Conservation (phyloP, 2,113 vertebrate genomes). For the Mus spicilegus region DNA sequence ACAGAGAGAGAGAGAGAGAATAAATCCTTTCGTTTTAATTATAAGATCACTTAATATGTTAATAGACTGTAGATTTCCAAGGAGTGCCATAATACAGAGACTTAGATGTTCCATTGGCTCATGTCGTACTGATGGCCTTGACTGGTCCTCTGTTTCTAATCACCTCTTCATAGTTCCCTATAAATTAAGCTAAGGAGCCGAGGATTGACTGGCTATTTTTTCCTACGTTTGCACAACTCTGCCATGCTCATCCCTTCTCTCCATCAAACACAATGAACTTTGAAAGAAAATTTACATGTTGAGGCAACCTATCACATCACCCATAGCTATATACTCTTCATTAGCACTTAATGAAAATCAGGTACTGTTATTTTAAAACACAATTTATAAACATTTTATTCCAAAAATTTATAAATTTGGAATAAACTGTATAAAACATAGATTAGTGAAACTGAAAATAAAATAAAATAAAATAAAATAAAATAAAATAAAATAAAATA, state of each 20-base stretch:
- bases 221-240: neutral
- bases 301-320: neutral
- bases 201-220: neutral
- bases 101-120: neutral
- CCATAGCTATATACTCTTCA: neutral
- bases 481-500: neutral
- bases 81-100: neutral
- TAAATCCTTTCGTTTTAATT: neutral
- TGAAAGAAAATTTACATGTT: neutral
- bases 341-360: neutral
- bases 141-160: neutral
- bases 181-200: neutral
- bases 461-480: neutral
- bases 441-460: neutral
- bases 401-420: neutral
- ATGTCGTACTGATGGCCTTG: neutral
- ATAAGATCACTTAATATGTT: neutral
- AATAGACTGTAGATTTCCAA: neutral
- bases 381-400: neutral
- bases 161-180: too few species aligned
- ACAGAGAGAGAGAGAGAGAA: neutral
- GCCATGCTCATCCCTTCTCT: neutral
- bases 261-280: neutral
- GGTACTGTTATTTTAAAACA: neutral
- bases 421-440: slow-evolving; percentile 28